phyloP scores from a whole-genome alignment of 2,797 vertebrate genomes.

The Rhinella marina region DNA sequence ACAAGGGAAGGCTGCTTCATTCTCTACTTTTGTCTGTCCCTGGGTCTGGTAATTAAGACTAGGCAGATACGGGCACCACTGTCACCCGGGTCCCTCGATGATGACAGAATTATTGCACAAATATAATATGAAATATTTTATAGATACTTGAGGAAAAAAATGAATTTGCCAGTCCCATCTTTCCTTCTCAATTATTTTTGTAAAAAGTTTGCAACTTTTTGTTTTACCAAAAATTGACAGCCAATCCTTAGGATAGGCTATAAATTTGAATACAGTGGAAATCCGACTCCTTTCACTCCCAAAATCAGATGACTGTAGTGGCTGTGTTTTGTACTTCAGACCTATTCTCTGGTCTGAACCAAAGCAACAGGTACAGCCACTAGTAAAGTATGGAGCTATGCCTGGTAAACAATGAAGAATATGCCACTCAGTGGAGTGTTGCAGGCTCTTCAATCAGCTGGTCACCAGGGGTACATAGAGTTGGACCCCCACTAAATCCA shows the following conservation, averaged over 20 bases:
- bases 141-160: neutral
- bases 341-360: neutral
- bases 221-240: neutral
- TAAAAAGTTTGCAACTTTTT: neutral
- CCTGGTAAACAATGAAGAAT: neutral
- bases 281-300: neutral
- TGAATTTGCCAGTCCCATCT: neutral
- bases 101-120: neutral
- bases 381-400: neutral
- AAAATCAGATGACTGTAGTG: neutral
- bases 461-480: too few species aligned
- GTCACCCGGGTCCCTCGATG: neutral
- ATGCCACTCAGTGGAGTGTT: neutral
- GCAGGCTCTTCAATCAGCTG: too few species aligned
- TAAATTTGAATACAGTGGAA: neutral
- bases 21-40: slow-evolving; percentile 22
- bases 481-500: too few species aligned
- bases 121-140: neutral
- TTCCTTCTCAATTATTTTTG: neutral
- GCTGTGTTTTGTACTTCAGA: neutral
- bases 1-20: slow-evolving; percentile 1
- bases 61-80: neutral
- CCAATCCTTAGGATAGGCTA: neutral
- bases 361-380: neutral
- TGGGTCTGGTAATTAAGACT: slow-evolving; percentile 46